Percentiles rank a stretch among this genome's conserved stretches.
phyloP scores from a whole-genome alignment of 2,113 vertebrate species.

The Verasper variegatus region DNA sequence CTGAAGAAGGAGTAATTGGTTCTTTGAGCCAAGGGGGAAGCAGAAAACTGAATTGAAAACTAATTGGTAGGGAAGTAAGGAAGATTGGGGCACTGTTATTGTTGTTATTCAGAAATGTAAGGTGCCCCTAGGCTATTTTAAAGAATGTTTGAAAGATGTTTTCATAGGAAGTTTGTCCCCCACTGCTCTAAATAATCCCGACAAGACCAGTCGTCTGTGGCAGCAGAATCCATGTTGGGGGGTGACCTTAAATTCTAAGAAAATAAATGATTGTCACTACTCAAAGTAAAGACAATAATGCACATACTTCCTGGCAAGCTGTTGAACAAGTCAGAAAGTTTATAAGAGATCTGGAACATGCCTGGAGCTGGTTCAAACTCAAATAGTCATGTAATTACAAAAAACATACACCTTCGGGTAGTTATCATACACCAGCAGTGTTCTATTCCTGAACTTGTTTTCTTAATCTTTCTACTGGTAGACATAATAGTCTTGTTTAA shows the following conservation, averaged over 20 bases:
- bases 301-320: conserved; percentile 42
- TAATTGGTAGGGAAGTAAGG: no score
- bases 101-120: not conserved
- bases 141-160: not conserved
- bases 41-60: not conserved
- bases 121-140: not conserved
- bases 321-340: not conserved
- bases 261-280: conserved; percentile 16
- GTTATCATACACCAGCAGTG: conserved; percentile 4
- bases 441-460: not conserved
- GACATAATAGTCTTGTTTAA: not conserved
- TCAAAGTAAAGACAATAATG: conserved; percentile 24
- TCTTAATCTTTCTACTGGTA: no score
- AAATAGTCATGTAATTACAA: conserved; percentile 22
- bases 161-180: not conserved
- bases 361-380: conserved; percentile 14
- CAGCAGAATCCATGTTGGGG: not conserved
- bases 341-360: conserved; percentile 1
- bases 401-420: no score
- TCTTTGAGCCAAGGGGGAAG: not conserved
- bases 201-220: not conserved
- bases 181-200: not conserved
- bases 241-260: conserved; percentile 13
- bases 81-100: not conserved
- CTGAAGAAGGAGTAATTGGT: not conserved